A percentile compares a stretch with the other conserved stretches of the same genome.
phyloP scores from a whole-genome alignment of 2,888 invertebrate species.

The Graphium colonna region DNA sequence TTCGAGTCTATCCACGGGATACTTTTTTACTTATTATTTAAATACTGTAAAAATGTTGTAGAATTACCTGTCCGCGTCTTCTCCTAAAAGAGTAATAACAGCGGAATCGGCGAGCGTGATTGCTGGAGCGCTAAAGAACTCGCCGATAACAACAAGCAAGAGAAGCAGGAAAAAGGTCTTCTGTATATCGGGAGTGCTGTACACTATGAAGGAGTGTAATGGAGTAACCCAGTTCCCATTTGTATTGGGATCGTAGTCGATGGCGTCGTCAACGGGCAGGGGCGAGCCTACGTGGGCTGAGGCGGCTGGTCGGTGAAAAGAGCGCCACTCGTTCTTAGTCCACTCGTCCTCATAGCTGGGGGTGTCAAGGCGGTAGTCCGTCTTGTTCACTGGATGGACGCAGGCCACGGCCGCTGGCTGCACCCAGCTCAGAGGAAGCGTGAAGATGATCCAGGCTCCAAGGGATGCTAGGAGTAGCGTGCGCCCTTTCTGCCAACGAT shows the following conservation, averaged over 20 bases:
- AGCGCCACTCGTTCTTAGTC: constrained; percentile 37
- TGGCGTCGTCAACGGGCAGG: constrained; percentile 85
- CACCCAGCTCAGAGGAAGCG: constrained; percentile 96
- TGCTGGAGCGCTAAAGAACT: constrained; percentile 98
- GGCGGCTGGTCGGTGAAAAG: constrained; percentile 48
- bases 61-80: constrained; percentile 88
- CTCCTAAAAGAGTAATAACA: constrained; percentile 92
- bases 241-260: constrained; percentile 85
- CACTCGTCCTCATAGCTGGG: constrained; percentile 74
- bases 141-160: constrained; percentile 95
- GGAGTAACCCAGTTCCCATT: constrained; percentile 92
- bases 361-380: constrained; percentile 81
- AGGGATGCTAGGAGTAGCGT: constrained; percentile 93
- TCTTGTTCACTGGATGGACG: constrained; percentile 78
- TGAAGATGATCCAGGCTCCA: constrained; percentile 97
- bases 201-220: constrained; percentile 95
- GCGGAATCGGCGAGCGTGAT: constrained; percentile 96
- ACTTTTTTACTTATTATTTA: too few species aligned
- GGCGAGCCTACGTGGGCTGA: constrained; percentile 80
- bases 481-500: constrained; percentile 92
- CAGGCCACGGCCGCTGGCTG: constrained; percentile 96
- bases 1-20: too few species aligned
- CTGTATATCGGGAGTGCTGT: constrained; percentile 92
- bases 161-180: constrained; percentile 97
- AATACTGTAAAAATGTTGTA: too few species aligned